These are phyloP conservation scores for Agrotis puta DNA, from an alignment of 2,888 invertebrate species.

Conservation along the genomic window DNA sequence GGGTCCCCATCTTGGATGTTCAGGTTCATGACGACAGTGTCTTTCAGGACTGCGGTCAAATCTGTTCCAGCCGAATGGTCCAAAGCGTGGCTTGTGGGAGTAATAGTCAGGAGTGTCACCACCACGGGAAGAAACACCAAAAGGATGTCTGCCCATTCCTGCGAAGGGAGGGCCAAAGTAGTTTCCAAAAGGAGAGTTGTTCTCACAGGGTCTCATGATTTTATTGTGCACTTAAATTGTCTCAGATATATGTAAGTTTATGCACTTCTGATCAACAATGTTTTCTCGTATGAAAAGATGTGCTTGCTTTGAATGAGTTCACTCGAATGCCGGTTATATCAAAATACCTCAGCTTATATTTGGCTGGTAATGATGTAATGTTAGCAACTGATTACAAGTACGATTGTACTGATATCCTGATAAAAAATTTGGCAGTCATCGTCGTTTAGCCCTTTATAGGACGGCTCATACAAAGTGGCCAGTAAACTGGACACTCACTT, in stretches of 20 bases:
- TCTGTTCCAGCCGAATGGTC: background rate
- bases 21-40: constrained; percentile 9
- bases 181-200: background rate
- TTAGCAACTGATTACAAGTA: constrained; percentile 17
- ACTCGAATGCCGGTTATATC: constrained; percentile 29
- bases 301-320: constrained; percentile 19
- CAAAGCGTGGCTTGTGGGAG: background rate
- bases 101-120: constrained; percentile 9
- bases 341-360: constrained; percentile 12
- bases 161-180: constrained; percentile 27
- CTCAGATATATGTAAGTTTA: background rate
- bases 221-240: background rate
- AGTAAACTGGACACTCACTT: too few species aligned
- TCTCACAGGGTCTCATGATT: constrained; percentile 30
- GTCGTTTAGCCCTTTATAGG: too few species aligned
- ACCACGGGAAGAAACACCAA: constrained; percentile 6
- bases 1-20: constrained; percentile 4
- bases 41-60: constrained; percentile 1
- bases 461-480: too few species aligned
- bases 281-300: background rate
- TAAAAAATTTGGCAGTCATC: background rate
- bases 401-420: constrained; percentile 12
- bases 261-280: background rate
- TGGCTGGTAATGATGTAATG: constrained; percentile 22
- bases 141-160: constrained; percentile 35